Evolutionary conservation across 2,113 vertebrate genomes (phyloP), one percentile per base, ranked within the genome.

Genomic region (Cebidichthys violaceus): DNA sequence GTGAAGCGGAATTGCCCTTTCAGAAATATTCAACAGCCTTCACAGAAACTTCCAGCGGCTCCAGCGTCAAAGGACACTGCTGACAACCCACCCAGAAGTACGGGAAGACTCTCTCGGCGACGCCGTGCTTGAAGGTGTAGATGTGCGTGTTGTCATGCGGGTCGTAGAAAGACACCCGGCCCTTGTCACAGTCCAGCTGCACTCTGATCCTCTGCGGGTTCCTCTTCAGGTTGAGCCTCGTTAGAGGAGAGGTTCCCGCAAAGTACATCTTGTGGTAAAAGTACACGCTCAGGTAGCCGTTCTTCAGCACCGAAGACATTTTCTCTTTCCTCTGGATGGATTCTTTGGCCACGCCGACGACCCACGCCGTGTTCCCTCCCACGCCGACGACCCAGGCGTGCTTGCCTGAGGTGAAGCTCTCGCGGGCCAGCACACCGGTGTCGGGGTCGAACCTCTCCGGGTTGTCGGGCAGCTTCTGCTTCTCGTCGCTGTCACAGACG

Each of bases 261-360:
- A 94, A 93, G 87, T 94, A 92, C 94, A 94, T 94, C 1, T 93
- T 89, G 82, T 94, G 88, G 86, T 94, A 94, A 31, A 90, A 94
- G 83, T 94, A 94, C 57, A 95, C 84, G 1, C 90, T 88, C 77
- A 93, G 82, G 89, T 93, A 94, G 66, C 94, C 94, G 18, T 94
- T 92, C 45, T 83, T 88, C 47, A 91, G 78, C 67, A 93, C 91
- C 0, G 92, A 93, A 0, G 89, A 84, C 73, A 94, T 82, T 10
- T 93, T 94, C 81, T 94, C 87, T 24, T 94, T 95, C 76, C 84
- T 86, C 47, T 62, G 52, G 43, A 91, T 84, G 0, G 92, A 95
- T 9, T 87, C 79, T 33, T 93, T 93, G 0, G 93, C 93, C 60
- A 95, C 88, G 4, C 94, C 94, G 0, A 95, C 85, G 0, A 93